Evolutionary conservation across 2,797 vertebrate species (phyloP).

Genomic region (Galaxias olidus): DNA sequence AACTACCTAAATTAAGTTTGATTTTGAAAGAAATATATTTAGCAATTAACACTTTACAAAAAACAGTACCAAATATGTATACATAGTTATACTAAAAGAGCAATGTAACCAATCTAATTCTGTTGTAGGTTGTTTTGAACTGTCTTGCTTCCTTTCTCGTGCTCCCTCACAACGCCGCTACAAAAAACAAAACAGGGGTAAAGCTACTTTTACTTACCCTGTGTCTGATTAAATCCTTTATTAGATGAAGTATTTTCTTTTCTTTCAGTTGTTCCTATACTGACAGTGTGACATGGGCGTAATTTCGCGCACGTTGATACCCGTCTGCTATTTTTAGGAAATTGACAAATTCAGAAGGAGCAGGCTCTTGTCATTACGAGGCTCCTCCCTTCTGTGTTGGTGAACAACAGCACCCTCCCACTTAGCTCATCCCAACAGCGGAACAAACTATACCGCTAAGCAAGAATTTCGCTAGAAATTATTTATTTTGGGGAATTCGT

Average conservation of each 20-base stretch:
- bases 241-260: constrained; percentile 34
- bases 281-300: constrained; percentile 33
- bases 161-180: neutral
- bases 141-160: constrained; percentile 3
- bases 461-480: too few species aligned
- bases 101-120: neutral
- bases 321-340: constrained; percentile 57
- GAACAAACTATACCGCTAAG: neutral
- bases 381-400: constrained; percentile 52
- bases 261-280: constrained; percentile 25
- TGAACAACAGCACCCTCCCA: constrained; percentile 21
- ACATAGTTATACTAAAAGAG: too few species aligned
- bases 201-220: constrained; percentile 41
- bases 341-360: constrained; percentile 54
- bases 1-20: too few species aligned
- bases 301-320: constrained; percentile 31
- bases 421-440: constrained; percentile 9
- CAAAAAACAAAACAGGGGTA: constrained; percentile 5
- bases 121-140: neutral
- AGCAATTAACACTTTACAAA: too few species aligned
- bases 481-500: too few species aligned
- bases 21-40: too few species aligned
- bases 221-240: constrained; percentile 18
- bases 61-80: too few species aligned
- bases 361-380: constrained; percentile 14